A percentile compares a stretch with the other conserved stretches of the same genome.
These are phyloP conservation scores for Canis aureus DNA, from an alignment of 2,113 vertebrate genomes.

Conservation along the genomic window DNA sequence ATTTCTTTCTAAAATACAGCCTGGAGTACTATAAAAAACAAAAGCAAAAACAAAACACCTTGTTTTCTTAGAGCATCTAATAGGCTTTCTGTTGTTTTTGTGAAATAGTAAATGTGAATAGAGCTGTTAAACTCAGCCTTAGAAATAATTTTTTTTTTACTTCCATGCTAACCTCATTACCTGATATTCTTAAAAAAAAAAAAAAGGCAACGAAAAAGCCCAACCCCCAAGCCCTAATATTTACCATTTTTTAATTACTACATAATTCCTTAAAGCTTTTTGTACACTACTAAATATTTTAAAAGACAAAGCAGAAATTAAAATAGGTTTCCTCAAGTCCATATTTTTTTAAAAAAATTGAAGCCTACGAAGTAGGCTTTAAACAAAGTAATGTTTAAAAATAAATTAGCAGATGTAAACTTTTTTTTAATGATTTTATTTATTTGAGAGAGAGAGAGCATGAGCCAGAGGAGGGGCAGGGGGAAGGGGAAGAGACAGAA, in stretches of 20 bases:
- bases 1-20: not conserved
- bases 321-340: not conserved
- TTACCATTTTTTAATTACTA: not conserved
- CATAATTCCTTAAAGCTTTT: not conserved
- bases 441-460: not conserved
- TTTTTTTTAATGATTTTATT: not conserved
- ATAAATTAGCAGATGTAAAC: not conserved
- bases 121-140: not conserved
- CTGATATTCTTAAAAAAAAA: not conserved
- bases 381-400: constrained; percentile 16
- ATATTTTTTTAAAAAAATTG: not conserved
- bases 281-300: not conserved
- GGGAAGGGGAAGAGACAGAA: not conserved
- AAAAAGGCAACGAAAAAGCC: not conserved
- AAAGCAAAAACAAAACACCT: not conserved
- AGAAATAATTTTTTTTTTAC: not conserved
- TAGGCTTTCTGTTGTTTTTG: not conserved
- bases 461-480: not conserved
- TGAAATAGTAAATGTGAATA: constrained; percentile 63
- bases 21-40: not conserved
- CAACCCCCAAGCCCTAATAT: not conserved
- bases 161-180: not conserved
- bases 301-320: not conserved
- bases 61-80: not conserved
- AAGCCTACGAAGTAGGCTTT: not conserved